These are phyloP conservation scores for Hydrolagus colliei DNA, from an alignment of 2,797 vertebrate genomes.

Conservation along the genomic window DNA sequence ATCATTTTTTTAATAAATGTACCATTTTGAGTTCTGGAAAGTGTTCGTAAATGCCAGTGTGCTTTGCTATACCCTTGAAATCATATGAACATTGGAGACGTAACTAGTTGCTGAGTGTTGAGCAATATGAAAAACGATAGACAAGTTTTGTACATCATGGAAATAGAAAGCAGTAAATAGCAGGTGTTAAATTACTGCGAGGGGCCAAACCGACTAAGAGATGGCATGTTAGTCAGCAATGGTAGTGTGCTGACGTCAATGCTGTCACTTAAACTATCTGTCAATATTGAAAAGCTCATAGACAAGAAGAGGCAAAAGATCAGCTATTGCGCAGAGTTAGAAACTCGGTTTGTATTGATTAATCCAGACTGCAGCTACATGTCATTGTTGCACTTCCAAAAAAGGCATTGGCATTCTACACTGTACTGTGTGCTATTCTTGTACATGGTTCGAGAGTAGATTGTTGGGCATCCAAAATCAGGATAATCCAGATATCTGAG, in stretches of 20 bases:
- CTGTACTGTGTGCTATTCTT: constrained; percentile 18
- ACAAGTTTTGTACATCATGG: constrained; percentile 41
- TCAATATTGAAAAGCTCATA: neutral
- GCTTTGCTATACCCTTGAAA: neutral
- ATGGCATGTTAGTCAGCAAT: neutral
- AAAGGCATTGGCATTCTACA: neutral
- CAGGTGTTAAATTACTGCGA: constrained; percentile 39
- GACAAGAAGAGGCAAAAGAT: too few species aligned
- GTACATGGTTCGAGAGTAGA: neutral
- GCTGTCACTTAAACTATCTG: constrained; percentile 14
- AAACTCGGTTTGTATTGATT: neutral
- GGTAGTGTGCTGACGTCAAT: neutral
- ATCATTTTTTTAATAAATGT: neutral
- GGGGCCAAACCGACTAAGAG: neutral
- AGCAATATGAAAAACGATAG: constrained; percentile 29
- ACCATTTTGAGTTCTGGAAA: neutral
- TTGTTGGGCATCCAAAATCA: constrained; percentile 1
- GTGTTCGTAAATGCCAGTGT: neutral
- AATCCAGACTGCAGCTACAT: neutral
- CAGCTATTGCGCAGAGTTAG: too few species aligned
- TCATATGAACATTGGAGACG: constrained; percentile 5
- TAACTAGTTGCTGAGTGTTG: neutral
- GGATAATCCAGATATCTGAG: neutral
- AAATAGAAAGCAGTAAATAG: constrained; percentile 44
- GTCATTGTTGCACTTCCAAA: constrained; percentile 12